Evolutionary conservation across 2,888 invertebrate genomes (phyloP), one percentile per base, ranked within the genome.

Genomic region (Hydrotaea diabolus): DNA sequence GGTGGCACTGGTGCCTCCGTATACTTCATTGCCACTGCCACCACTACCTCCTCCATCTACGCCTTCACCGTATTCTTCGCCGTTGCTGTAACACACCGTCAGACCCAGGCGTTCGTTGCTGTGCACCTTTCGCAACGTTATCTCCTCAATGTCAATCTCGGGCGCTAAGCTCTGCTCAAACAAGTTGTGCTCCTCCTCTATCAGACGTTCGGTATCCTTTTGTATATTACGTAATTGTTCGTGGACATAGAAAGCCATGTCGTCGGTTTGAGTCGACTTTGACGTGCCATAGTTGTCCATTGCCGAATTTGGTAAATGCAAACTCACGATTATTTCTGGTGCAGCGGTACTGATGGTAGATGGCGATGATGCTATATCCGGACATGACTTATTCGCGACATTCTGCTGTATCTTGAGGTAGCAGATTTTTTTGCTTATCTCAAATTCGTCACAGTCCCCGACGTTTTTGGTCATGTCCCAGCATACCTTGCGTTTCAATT

Each of bases 61-160:
- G 69, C 80, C 55, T 78, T 74, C 87, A 23, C 82, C 74, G 82
- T 83, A 86, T 26, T 83, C 74, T 43, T 79, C 85, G 11, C 83
- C 83, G 43, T 86, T 86, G 88, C 95, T 95, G 62, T 89, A 89
- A 91, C 95, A 95, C 71, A 96, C 93, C 26, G 95, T 95, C 82
- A 96, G 92, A 5, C 96, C 96, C 9, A 96, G 92, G 89, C 94
- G 94, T 89, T 95, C 95, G 81, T 93, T 93, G 82, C 93, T 93
- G 64, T 92, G 93, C 39, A 93, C 92, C 88, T 95, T 94, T 85
- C 94, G 92, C 82, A 95, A 92, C 43, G 94, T 94, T 80, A 95
- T 94, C 93, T 96, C 95, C 95, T 94, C 94, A 87, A 94, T 93
- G 89, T 94, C 94, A 83, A 94, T 94, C 88, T 94, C 94, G 21